Evolutionary conservation across 2,888 invertebrate species (phyloP).

Genomic region (Cantharis lateralis): DNA sequence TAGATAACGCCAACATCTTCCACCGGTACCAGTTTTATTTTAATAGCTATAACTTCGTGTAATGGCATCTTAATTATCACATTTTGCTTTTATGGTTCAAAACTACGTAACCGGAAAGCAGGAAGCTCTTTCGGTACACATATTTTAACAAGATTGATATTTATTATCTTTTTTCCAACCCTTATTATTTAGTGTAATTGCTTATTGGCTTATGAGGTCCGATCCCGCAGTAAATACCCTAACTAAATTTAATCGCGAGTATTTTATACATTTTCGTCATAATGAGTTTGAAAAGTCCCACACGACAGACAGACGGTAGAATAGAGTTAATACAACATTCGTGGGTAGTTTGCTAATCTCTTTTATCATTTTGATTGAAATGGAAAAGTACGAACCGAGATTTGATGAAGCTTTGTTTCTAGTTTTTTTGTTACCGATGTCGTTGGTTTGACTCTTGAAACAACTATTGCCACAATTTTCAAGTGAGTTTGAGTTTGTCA

Average conservation of each 20-base stretch:
- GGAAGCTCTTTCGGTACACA: slow-evolving; percentile 8
- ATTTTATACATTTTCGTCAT: too few relatives aligned
- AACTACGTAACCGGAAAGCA: slow-evolving; percentile 14
- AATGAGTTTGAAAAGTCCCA: too few relatives aligned
- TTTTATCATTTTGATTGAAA: neutral
- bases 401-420: neutral
- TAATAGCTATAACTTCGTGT: slow-evolving; percentile 29
- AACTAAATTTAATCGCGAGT: neutral
- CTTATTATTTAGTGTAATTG: slow-evolving; percentile 8
- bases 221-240: neutral
- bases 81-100: slow-evolving; percentile 34
- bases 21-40: slow-evolving; percentile 25
- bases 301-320: too few relatives aligned
- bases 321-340: neutral
- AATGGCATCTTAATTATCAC: slow-evolving; percentile 39
- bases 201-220: slow-evolving; percentile 12
- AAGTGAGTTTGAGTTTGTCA: slow-evolving; percentile 20
- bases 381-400: neutral
- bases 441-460: slow-evolving; percentile 8
- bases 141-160: slow-evolving; percentile 20
- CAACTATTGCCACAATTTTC: slow-evolving; percentile 10
- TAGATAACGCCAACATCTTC: neutral
- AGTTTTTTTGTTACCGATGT: neutral
- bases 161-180: slow-evolving; percentile 13
- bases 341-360: neutral